Percentiles rank a stretch among this genome's conserved stretches.
Evolutionary conservation across 2,797 vertebrate species (phyloP).

Genomic region (Anableps anableps): DNA sequence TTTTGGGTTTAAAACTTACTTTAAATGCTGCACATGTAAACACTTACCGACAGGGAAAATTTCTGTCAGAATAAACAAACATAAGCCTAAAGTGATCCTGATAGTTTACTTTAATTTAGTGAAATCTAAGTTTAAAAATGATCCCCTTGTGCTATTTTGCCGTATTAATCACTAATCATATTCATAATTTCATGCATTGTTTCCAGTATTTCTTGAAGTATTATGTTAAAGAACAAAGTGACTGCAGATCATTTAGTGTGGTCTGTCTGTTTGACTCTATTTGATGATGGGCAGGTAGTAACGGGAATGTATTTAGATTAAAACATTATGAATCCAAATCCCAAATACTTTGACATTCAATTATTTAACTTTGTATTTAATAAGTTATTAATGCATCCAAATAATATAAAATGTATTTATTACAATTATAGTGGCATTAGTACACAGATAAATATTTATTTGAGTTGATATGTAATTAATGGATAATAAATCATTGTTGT

Average conservation of each 20-base stretch:
- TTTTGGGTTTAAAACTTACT: background rate
- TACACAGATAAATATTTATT: too few relatives aligned
- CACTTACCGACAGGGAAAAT: background rate
- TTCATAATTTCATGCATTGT: background rate
- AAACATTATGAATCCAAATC: too few relatives aligned
- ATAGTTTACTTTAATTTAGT: background rate
- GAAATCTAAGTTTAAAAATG: too few relatives aligned
- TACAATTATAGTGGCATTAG: background rate
- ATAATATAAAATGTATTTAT: background rate
- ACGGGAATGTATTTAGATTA: too few relatives aligned
- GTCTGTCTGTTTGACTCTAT: too few relatives aligned
- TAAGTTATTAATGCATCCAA: background rate
- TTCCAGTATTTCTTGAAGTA: background rate
- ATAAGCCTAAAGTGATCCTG: background rate
- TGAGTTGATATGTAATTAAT: too few relatives aligned
- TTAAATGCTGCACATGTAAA: background rate
- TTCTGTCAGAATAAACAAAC: background rate
- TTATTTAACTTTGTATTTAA: background rate
- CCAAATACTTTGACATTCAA: too few relatives aligned
- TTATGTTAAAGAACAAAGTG: too few relatives aligned
- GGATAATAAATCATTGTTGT: too few relatives aligned
- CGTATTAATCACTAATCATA: too few relatives aligned
- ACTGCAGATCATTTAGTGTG: too few relatives aligned
- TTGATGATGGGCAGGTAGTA: too few relatives aligned
- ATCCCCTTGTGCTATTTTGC: background rate